Conservation (phyloP, 2,113 vertebrate genomes). For the Anhinga rufa region DNA sequence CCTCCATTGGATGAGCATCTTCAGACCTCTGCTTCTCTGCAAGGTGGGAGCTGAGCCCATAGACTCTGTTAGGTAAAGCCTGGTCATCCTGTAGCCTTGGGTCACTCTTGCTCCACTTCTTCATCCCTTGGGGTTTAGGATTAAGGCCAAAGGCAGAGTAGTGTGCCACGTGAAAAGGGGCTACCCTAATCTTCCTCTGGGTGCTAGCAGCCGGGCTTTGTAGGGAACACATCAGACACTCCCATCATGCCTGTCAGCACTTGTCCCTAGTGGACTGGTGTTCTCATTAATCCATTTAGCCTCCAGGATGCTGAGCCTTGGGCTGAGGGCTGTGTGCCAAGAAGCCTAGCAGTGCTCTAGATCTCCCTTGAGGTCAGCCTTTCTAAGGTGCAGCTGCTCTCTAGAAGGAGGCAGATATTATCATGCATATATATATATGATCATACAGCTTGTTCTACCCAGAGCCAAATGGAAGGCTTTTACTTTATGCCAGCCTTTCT, state of each 20-base stretch:
- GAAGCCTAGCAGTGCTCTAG: not conserved
- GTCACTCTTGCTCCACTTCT: not conserved
- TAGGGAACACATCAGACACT: not conserved
- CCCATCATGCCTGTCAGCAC: not conserved
- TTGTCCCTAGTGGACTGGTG: not conserved
- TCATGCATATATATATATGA: not conserved
- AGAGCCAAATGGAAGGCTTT: conserved; percentile 14
- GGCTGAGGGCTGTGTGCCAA: not conserved
- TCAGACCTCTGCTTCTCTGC: not conserved
- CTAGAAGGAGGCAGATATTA: not conserved
- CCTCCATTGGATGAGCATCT: not conserved
- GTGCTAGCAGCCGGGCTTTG: not conserved
- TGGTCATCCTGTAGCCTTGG: not conserved
- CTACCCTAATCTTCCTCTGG: not conserved
- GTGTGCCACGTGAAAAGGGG: not conserved
- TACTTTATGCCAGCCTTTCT: conserved; percentile 24
- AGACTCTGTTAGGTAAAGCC: not conserved
- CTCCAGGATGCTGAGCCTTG: not conserved
- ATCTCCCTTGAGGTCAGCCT: conserved; percentile 5
- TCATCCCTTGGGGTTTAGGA: not conserved
- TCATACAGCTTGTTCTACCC: conserved; percentile 25
- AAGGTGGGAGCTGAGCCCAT: not conserved
- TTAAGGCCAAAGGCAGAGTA: conserved; percentile 1
- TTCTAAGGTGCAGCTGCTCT: conserved; percentile 28
- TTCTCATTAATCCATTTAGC: not conserved